phyloP scores from a whole-genome alignment of 1,140 invertebrate genomes.

The Ceratosolen fusciceps region DNA sequence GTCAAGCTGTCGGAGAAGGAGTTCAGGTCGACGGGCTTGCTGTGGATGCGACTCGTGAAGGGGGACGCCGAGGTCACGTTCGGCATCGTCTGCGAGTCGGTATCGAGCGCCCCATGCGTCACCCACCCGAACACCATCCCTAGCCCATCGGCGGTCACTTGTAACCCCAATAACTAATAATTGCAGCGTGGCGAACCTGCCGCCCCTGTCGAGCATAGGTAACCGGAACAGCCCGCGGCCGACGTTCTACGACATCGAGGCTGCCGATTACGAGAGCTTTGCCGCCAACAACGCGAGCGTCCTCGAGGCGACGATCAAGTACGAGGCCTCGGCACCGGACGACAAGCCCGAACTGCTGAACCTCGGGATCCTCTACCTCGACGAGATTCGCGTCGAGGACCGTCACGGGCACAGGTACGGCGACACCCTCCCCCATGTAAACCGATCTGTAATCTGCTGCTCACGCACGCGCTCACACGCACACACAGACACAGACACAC shows the following conservation, averaged over 20 bases:
- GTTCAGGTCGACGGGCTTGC: conserved; percentile 61
- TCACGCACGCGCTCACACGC: too few species aligned
- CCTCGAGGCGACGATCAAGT: not conserved
- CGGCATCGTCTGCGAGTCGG: conserved; percentile 67
- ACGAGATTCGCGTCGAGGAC: conserved; percentile 39
- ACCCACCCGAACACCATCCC: too few species aligned
- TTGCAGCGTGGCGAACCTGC: conserved; percentile 21
- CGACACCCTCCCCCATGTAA: too few species aligned
- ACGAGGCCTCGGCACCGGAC: conserved; percentile 9
- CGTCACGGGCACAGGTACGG: conserved; percentile 31
- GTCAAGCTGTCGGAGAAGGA: conserved; percentile 61
- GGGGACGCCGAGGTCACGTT: conserved; percentile 62
- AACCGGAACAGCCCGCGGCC: conserved; percentile 32
- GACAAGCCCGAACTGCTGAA: not conserved
- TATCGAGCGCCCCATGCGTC: too few species aligned
- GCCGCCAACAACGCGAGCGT: not conserved
- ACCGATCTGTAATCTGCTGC: too few species aligned
- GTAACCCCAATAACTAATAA: not conserved
- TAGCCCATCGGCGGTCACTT: too few species aligned
- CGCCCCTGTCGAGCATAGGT: conserved; percentile 37
- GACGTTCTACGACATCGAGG: conserved; percentile 40
- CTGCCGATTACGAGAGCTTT: conserved; percentile 27
- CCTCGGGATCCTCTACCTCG: not conserved
- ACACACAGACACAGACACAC: too few species aligned
- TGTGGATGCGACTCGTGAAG: conserved; percentile 63